A percentile compares a stretch with the other conserved stretches of the same genome.
These are phyloP conservation scores for Uloborus plumipes DNA, from an alignment of 2,888 invertebrate species.

Conservation along the genomic window DNA sequence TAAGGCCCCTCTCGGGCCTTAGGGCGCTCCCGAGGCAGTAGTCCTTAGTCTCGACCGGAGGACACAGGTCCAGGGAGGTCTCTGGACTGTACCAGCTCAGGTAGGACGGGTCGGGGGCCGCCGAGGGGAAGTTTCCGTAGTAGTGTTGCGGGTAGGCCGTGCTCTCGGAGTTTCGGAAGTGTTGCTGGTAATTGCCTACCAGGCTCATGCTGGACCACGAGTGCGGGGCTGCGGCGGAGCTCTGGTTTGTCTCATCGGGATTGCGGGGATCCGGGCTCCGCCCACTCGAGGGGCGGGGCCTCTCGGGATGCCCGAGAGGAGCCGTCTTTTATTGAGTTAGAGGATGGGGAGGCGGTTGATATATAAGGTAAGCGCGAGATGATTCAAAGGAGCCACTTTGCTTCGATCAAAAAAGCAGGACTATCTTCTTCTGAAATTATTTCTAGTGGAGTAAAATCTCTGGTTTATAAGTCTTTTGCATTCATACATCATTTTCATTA, in stretches of 20 bases:
- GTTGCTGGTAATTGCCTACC: constrained; percentile 60
- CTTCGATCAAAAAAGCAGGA: too few relatives aligned
- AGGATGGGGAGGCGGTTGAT: neutral
- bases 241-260: constrained; percentile 44
- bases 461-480: too few relatives aligned
- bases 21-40: constrained; percentile 11
- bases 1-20: constrained; percentile 76
- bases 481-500: too few relatives aligned
- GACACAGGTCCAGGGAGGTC: constrained; percentile 17
- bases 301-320: constrained; percentile 4
- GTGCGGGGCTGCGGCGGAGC: constrained; percentile 35
- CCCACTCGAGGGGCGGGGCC: constrained; percentile 16
- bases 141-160: constrained; percentile 42
- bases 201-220: constrained; percentile 58
- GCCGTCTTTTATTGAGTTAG: constrained; percentile 19
- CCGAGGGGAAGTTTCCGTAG: constrained; percentile 40
- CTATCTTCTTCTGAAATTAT: too few relatives aligned
- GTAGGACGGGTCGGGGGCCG: constrained; percentile 7
- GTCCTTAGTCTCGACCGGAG: constrained; percentile 3
- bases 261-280: constrained; percentile 17
- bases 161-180: constrained; percentile 38
- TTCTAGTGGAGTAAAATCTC: too few relatives aligned
- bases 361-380: too few relatives aligned
- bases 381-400: too few relatives aligned
- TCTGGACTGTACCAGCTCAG: constrained; percentile 35